Conservation (phyloP, 2,888 invertebrate genomes). For the Tineola bisselliella region DNA sequence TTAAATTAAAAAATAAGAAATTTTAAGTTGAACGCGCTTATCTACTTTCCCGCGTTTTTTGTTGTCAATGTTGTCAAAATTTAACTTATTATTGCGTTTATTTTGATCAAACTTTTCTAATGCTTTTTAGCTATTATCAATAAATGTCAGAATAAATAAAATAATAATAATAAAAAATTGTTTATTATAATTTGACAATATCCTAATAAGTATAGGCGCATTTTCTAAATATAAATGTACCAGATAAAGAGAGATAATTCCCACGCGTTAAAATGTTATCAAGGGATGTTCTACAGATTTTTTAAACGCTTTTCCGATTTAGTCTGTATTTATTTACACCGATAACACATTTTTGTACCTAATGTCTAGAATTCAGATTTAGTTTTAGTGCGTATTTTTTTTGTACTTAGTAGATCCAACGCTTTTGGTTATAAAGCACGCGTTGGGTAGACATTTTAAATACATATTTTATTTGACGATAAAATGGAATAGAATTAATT, state of each 20-base stretch:
- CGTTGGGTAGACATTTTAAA: not conserved
- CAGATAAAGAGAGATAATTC: not conserved
- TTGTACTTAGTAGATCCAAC: constrained; percentile 1
- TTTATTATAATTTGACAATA: too few relatives aligned
- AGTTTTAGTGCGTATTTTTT: not conserved
- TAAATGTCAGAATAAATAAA: too few relatives aligned
- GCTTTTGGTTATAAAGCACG: not conserved
- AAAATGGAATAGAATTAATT: constrained; percentile 4
- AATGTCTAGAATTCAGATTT: not conserved
- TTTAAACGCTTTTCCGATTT: not conserved
- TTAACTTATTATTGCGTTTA: too few relatives aligned
- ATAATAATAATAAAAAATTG: too few relatives aligned
- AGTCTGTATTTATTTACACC: not conserved
- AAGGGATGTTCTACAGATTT: not conserved
- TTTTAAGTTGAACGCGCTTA: too few relatives aligned
- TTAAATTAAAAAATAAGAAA: too few relatives aligned
- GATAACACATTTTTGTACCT: constrained; percentile 2
- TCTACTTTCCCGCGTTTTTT: too few relatives aligned
- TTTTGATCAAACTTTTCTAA: too few relatives aligned
- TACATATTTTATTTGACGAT: not conserved
- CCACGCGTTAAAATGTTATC: not conserved
- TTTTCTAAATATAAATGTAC: too few relatives aligned
- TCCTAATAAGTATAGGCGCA: too few relatives aligned
- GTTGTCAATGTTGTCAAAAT: too few relatives aligned
- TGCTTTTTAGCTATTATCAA: too few relatives aligned